A percentile compares a stretch with the other conserved stretches of the same genome.
These are phyloP conservation scores for Sipha flava DNA, from an alignment of 1,140 invertebrate genomes.

Conservation along the genomic window DNA sequence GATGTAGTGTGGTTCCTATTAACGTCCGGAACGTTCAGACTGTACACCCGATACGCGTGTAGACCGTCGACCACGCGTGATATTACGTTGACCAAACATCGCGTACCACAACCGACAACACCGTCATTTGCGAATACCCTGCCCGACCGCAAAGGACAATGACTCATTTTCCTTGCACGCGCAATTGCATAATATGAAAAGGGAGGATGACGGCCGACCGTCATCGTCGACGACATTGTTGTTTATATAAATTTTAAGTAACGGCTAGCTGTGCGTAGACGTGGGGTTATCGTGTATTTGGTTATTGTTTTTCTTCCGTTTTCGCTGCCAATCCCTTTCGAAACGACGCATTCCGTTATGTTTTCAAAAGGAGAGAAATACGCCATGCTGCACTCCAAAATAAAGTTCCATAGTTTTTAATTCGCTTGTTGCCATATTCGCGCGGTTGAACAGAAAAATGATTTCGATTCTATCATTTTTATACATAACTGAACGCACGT, in stretches of 20 bases:
- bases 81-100: background rate
- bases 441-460: background rate
- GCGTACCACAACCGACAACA: background rate
- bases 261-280: too few relatives aligned
- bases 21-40: background rate
- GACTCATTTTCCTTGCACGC: background rate
- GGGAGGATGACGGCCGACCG: background rate
- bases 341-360: background rate
- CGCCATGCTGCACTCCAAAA: background rate
- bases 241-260: background rate
- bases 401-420: constrained; percentile 3
- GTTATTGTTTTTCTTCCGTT: background rate
- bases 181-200: background rate
- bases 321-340: background rate
- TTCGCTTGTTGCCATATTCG: background rate
- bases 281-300: background rate
- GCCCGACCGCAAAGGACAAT: background rate
- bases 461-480: background rate
- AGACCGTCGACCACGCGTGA: background rate
- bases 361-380: background rate
- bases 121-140: background rate
- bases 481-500: background rate
- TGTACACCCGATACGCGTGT: background rate
- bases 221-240: background rate
- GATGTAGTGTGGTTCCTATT: background rate